These are phyloP conservation scores for Megaceryle alcyon DNA, from an alignment of 2,797 vertebrate species.

Conservation along the genomic window DNA sequence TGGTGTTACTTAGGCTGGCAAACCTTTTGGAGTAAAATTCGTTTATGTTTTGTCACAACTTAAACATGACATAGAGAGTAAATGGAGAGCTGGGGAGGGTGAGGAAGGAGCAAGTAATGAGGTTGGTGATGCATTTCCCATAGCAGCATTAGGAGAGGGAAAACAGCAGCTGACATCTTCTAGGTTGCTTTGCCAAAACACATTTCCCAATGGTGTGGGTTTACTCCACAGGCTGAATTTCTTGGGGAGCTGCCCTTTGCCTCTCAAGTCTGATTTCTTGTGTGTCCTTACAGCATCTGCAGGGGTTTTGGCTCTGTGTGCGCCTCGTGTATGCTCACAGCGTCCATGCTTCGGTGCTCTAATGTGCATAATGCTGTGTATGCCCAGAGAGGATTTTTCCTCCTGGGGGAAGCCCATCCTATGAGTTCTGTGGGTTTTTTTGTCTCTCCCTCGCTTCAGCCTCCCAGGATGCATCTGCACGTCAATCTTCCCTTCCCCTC, in stretches of 20 bases:
- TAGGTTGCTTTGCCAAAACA: not conserved
- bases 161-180: not conserved
- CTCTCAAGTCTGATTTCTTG: not conserved
- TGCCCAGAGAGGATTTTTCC: not conserved
- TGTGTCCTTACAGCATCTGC: not conserved
- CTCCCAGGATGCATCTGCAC: not conserved
- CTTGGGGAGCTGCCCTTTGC: not conserved
- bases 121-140: not conserved
- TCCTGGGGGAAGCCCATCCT: not conserved
- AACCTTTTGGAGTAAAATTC: not conserved
- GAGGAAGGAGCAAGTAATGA: not conserved
- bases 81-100: not conserved
- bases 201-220: not conserved
- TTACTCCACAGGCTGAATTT: not conserved
- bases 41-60: not conserved
- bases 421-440: accelerated
- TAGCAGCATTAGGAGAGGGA: not conserved
- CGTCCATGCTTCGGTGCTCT: not conserved
- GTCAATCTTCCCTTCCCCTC: not conserved
- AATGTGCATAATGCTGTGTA: not conserved
- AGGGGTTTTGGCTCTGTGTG: not conserved
- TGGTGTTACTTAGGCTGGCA: not conserved
- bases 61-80: not conserved
- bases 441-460: not conserved
- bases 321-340: not conserved